A percentile compares a stretch with the other conserved stretches of the same genome.
Conservation (phyloP, 2,797 vertebrate species). For the Hypotaenidia philippensis region DNA sequence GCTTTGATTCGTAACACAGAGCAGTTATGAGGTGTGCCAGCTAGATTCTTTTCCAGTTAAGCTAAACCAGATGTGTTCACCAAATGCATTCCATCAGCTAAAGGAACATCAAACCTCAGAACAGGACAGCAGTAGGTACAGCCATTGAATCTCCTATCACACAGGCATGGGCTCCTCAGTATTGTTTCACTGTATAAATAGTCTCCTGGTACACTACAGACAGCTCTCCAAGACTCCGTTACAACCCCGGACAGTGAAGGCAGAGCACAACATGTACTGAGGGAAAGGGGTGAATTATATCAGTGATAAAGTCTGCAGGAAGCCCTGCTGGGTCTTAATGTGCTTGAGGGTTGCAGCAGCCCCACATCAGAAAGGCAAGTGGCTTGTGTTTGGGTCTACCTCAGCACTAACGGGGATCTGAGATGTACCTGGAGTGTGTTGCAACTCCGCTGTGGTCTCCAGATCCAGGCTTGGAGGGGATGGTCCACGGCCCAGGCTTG, state of each 20-base stretch:
- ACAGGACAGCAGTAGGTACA: background rate
- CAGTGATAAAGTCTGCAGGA: background rate
- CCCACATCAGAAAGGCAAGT: background rate
- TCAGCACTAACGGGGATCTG: background rate
- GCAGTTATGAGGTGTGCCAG: background rate
- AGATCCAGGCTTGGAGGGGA: background rate
- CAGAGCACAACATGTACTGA: background rate
- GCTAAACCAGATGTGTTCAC: background rate
- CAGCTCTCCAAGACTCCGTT: background rate
- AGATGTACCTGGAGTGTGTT: too few species aligned
- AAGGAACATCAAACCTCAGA: background rate
- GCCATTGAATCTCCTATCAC: background rate
- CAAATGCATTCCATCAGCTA: background rate
- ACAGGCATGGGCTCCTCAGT: background rate
- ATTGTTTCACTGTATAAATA: accelerated
- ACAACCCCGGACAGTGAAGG: background rate
- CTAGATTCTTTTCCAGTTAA: background rate
- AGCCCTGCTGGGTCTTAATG: background rate
- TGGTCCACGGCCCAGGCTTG: too few species aligned
- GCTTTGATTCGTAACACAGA: background rate
- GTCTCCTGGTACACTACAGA: accelerated
- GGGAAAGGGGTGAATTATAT: too few species aligned
- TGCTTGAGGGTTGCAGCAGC: background rate
- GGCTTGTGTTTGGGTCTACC: background rate
- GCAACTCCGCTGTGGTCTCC: background rate